These are phyloP conservation scores for Erpornis zantholeuca DNA, from an alignment of 2,113 vertebrate species.

Conservation along the genomic window DNA sequence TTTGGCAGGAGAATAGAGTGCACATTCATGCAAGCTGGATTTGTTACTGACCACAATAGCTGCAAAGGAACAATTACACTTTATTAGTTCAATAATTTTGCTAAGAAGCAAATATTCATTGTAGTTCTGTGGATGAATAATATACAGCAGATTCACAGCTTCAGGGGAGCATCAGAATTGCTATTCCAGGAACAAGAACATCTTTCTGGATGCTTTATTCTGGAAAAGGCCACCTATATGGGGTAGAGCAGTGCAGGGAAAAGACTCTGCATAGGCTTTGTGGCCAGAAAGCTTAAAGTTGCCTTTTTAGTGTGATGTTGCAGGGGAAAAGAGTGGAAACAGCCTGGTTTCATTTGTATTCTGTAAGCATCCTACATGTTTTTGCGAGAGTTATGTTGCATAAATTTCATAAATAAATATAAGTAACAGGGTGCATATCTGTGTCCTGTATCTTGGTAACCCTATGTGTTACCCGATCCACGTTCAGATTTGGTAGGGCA, in stretches of 20 bases:
- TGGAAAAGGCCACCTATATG: background rate
- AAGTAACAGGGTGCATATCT: background rate
- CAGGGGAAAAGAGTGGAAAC: background rate
- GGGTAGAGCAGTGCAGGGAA: background rate
- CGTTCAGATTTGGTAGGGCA: background rate
- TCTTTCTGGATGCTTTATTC: background rate
- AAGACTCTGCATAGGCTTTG: background rate
- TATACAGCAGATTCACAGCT: background rate
- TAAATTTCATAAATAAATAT: background rate
- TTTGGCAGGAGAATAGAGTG: slow-evolving; percentile 69
- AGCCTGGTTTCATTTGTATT: background rate
- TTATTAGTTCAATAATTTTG: slow-evolving; percentile 70
- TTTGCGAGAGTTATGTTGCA: background rate
- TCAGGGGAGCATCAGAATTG: background rate
- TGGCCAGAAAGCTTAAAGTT: background rate
- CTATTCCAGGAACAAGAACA: background rate
- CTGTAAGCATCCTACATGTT: background rate
- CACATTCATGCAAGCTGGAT: slow-evolving; percentile 43
- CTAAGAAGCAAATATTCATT: slow-evolving; percentile 38
- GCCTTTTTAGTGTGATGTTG: background rate
- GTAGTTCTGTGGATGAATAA: background rate
- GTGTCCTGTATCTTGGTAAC: background rate
- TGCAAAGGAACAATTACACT: slow-evolving; percentile 63
- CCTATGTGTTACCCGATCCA: background rate
- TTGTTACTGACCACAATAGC: slow-evolving; percentile 64